Evolutionary conservation across 2,888 invertebrate species (phyloP).

Genomic region (Argyresthia goedartella): DNA sequence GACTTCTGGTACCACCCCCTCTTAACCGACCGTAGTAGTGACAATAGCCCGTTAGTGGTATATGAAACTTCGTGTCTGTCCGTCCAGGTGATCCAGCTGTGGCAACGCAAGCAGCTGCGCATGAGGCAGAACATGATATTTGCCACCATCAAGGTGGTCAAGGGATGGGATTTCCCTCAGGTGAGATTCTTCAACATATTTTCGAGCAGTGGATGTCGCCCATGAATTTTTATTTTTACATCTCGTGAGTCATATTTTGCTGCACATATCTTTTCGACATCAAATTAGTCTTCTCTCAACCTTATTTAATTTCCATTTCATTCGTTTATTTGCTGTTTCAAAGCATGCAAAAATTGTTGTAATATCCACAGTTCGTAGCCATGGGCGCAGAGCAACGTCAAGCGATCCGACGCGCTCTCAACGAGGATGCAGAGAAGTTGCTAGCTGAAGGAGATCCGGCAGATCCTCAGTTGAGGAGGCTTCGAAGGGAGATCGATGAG

Average conservation of each 20-base stretch:
- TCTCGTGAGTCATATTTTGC: too few relatives aligned
- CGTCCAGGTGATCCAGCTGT: slow-evolving; percentile 80
- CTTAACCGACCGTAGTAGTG: too few relatives aligned
- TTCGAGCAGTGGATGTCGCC: too few relatives aligned
- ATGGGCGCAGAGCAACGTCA: slow-evolving; percentile 97
- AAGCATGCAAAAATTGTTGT: background rate
- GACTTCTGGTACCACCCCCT: too few relatives aligned
- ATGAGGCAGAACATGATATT: slow-evolving; percentile 98
- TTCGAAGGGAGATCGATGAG: slow-evolving; percentile 94
- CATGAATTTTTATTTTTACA: too few relatives aligned
- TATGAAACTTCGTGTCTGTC: too few relatives aligned
- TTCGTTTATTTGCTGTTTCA: too few relatives aligned
- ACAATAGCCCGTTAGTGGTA: too few relatives aligned
- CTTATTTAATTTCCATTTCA: too few relatives aligned
- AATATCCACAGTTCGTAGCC: slow-evolving; percentile 80
- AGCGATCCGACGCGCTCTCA: slow-evolving; percentile 92
- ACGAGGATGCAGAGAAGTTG: slow-evolving; percentile 97
- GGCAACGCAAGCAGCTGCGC: slow-evolving; percentile 96
- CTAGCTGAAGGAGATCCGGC: slow-evolving; percentile 96
- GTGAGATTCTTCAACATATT: slow-evolving; percentile 28
- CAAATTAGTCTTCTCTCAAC: too few relatives aligned
- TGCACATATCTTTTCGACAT: too few relatives aligned
- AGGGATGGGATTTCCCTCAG: slow-evolving; percentile 88
- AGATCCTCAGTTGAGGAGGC: slow-evolving; percentile 89
- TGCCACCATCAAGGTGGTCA: slow-evolving; percentile 97